Base-by-base conservation (phyloP, 2,888 invertebrate genomes). In the Carpatolechia fugitivella region DNA sequence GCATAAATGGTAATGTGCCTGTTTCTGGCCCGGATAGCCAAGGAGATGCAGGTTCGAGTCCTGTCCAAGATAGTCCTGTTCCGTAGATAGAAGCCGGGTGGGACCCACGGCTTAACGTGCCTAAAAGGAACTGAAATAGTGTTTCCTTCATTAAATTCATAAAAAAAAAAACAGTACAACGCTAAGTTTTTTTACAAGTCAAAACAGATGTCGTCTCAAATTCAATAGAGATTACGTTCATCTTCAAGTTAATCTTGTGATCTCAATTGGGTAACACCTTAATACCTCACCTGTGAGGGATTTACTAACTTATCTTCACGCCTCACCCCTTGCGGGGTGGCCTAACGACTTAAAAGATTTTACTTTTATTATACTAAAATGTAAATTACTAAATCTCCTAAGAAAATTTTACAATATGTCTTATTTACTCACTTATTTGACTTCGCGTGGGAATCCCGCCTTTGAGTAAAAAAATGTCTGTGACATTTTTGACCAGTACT, bases 231-330 rank as follows among this genome's bases (percentile, higher is more conserved):
- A 24, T 44, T 24, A 8, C 1, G 0, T n/a, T 44, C 11, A 44
- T 44, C 33, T 14, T 53, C 8, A 16, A 5, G 40, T 13, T 46
- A 50, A 60, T 40, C 53, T 33, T 16, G 16, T 56, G 54, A 59
- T 57, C 55, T 40, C 44, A 48, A 56, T 56, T 55, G 54, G 57
- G 57, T 62, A 58, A 60, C 44, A 46, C 54, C 38, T 56, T n/a
- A n/a, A n/a, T n/a, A n/a, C n/a, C n/a, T n/a, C 57, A 59, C 52
- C 78, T 76, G 40, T 1, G 11, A 6, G 10, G 18, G 24, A 24
- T 24, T 24, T 24, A 6, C 6, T 6, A 24, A 24, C 24, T 24
- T 24, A 24, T 24, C 24, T 24, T 6, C 24, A n/a, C n/a, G n/a
- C n/a, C n/a, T n/a, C n/a, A n/a, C n/a, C n/a, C n/a, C n/a, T n/a